Percentiles rank a stretch among this genome's conserved stretches.
These are phyloP conservation scores for Propithecus deckenii DNA, from an alignment of 2,797 vertebrate genomes.

Conservation along the genomic window DNA sequence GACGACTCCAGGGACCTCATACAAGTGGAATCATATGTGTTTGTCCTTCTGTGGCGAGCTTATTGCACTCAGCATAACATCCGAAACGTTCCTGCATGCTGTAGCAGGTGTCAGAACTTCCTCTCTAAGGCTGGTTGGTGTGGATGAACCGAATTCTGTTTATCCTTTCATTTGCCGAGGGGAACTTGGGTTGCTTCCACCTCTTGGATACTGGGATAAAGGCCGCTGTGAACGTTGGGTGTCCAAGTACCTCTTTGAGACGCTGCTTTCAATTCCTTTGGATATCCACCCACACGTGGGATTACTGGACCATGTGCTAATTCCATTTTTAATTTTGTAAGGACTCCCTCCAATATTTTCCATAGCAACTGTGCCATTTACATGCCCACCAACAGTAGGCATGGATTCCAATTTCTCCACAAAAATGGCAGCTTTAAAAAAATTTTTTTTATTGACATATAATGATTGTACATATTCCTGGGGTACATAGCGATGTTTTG, in stretches of 20 bases:
- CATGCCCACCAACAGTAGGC: neutral
- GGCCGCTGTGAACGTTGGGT: neutral
- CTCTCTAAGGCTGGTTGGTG: neutral
- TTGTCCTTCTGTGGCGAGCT: neutral
- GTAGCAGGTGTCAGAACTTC: neutral
- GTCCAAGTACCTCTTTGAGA: too few species aligned
- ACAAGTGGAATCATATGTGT: too few species aligned
- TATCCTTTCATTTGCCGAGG: neutral
- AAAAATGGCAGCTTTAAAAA: neutral
- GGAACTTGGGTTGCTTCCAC: neutral
- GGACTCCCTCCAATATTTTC: neutral
- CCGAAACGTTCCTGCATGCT: rapidly evolving
- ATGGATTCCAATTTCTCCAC: neutral
- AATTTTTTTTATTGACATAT: neutral
- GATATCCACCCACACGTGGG: neutral
- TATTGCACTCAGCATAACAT: neutral
- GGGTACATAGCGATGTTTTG: neutral
- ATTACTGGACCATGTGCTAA: neutral
- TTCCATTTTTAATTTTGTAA: neutral
- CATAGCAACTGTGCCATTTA: neutral
- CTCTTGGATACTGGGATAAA: neutral
- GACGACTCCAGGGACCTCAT: neutral
- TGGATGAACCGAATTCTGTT: neutral
- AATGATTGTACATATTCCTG: neutral
- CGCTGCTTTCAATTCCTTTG: neutral